Base-by-base conservation (phyloP, 1,140 invertebrate species). In the Saxidomus purpurata region DNA sequence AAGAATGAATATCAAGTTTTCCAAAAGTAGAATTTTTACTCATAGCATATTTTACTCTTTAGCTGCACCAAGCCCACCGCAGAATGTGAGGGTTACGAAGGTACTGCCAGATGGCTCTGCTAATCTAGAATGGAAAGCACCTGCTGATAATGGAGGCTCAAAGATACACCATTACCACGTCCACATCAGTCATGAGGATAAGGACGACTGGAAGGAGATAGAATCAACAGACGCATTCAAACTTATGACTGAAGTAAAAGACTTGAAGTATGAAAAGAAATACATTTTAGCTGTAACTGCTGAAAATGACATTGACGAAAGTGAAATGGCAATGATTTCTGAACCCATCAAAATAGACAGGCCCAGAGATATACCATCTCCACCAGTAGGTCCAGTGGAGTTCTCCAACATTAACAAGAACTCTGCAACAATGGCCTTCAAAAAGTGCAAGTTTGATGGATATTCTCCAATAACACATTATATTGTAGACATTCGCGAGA, bases 201-300 rank as follows among this genome's bases (percentile, higher is more conserved):
- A 90, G 4, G 90, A 92, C 31, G 90, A 90, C 28, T 95, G 94
- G 94, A 91, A 90, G 34, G 92, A 92, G 61, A 82, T 95, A 96
- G 97, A n/a, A 97, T 97, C 99, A 67, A 97, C 94, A 15, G 93
- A 94, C 31, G 82, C 86, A 19, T 93, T 90, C 91, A 93, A 92
- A 25, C 95, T 92, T 13, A 87, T 91, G 96, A 97, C 77, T 98
- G 98, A 95, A 97, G 93, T 95, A 3, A 92, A 92, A 15, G 92
- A 94, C 94, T 96, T 99, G 19, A 98, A 98, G 92, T 98, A 87
- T 95, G 97, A 22, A 97, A 97, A 89, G 97, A 98, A n/a, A 97
- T 99, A 99, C 94, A 98, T 99, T 95, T 99, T 99, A 97, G 97
- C 99, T 84, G 98, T 99, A 0, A 95, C 96, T 47, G 99, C 99